phyloP scores from a whole-genome alignment of 2,888 invertebrate genomes.

The Lycia hirtaria region DNA sequence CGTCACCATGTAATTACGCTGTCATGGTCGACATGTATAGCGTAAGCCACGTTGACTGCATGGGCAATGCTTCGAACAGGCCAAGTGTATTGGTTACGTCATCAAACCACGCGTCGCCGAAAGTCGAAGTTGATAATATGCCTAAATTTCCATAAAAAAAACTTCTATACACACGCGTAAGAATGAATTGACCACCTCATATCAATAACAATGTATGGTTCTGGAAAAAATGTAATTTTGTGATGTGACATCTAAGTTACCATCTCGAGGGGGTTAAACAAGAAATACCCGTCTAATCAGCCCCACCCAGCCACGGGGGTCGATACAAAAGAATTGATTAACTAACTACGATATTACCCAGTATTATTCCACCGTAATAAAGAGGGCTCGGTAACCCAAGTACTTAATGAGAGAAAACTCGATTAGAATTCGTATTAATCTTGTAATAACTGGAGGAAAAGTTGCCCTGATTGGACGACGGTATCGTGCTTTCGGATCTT shows the following conservation, averaged over 20 bases:
- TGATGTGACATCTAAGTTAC: slow-evolving; percentile 52
- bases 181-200: too few relatives aligned
- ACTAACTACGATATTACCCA: slow-evolving; percentile 85
- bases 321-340: slow-evolving; percentile 85
- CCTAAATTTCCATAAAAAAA: too few relatives aligned
- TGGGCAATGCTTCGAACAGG: too few relatives aligned
- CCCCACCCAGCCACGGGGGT: slow-evolving; percentile 81
- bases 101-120: too few relatives aligned
- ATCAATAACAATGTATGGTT: not conserved
- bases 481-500: slow-evolving; percentile 33
- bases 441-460: slow-evolving; percentile 75
- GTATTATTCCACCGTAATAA: slow-evolving; percentile 84
- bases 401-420: slow-evolving; percentile 85
- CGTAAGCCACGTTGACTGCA: too few relatives aligned
- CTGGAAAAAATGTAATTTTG: not conserved
- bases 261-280: slow-evolving; percentile 63
- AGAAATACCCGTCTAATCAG: slow-evolving; percentile 85
- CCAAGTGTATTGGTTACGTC: too few relatives aligned
- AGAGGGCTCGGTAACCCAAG: slow-evolving; percentile 82
- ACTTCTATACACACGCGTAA: too few relatives aligned
- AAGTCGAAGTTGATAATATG: too few relatives aligned
- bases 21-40: too few relatives aligned
- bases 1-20: too few relatives aligned
- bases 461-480: slow-evolving; percentile 63
- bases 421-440: slow-evolving; percentile 85